Base-by-base conservation (phyloP, 2,888 invertebrate genomes). In the Meiosimyza decipiens region DNA sequence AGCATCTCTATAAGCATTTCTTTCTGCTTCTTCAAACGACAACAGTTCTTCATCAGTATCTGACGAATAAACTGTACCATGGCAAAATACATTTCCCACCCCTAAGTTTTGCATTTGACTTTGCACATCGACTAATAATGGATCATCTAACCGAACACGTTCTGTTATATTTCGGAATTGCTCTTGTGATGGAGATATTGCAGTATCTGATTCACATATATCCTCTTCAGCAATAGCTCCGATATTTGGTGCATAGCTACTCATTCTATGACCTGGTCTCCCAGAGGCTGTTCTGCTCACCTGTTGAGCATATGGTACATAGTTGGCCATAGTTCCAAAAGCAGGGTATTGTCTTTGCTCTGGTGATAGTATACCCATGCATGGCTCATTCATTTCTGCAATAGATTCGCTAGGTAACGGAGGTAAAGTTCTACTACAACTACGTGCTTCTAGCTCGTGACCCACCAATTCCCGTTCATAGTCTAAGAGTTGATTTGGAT, bases 111-210 rank as follows among this genome's bases (percentile, higher is more conserved):
- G 40, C 40, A 40, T 9, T 9, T 40, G 40, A 9, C 2, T 40
- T 40, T 9, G 40, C 9, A 9, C 9, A 9, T 40, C 40, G 40
- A 9, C 18, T 55, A 55, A 4, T 12, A 55, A 62, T 33, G 64
- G 64, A 50, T 49, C 22, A 78, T 78, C 77, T 76, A 75, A 75
- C 79, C 80, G 80, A 82, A 80, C 83, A 80, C 82, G 82, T 80
- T 79, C 80, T 78, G 73, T 80, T 80, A 82, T 83, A 82, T 28
- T 28, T 28, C 4, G 28, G 4, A 28, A 4, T 28, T 28, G 28
- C 4, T 3, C 28, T 28, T 28, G 28, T 28, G 28, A 2, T 28
- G 0, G 4, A 28, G 28, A 28, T 28, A 28, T 28, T 28, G 3
- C 28, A 28, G 28, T 28, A 3, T 28, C 28, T 28, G 28, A 28